A percentile compares a stretch with the other conserved stretches of the same genome.
Conservation (phyloP, 2,113 vertebrate genomes). For the Murina feae region DNA sequence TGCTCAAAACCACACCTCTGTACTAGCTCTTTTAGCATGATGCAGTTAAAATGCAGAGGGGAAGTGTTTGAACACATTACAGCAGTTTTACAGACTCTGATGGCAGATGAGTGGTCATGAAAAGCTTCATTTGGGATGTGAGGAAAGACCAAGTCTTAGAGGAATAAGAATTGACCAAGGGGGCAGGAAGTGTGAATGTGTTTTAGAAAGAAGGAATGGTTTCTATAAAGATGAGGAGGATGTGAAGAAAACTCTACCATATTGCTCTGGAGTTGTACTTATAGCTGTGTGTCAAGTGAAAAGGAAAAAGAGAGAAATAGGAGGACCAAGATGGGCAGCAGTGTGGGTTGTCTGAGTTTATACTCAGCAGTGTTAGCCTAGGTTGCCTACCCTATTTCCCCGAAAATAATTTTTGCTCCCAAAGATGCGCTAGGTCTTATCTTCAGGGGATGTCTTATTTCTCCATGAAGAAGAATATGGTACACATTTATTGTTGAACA, state of each 20-base stretch:
- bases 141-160: background rate
- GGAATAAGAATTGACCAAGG: background rate
- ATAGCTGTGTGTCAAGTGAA: background rate
- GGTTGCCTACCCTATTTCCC: too few species aligned
- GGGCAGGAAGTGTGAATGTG: background rate
- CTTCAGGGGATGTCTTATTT: too few species aligned
- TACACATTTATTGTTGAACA: too few species aligned
- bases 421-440: too few species aligned
- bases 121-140: background rate
- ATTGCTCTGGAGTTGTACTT: background rate
- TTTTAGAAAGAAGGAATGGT: background rate
- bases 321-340: background rate
- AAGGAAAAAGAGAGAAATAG: background rate
- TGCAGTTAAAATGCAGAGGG: background rate
- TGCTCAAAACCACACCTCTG: background rate
- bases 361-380: background rate
- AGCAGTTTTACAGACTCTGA: background rate
- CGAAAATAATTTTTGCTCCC: too few species aligned
- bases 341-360: background rate
- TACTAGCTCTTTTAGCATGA: background rate
- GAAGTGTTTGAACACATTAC: background rate
- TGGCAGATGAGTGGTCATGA: background rate
- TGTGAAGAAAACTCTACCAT: background rate
- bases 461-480: too few species aligned
- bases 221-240: background rate